Base-by-base conservation (phyloP, 2,888 invertebrate genomes). In the Limnephilus marmoratus region DNA sequence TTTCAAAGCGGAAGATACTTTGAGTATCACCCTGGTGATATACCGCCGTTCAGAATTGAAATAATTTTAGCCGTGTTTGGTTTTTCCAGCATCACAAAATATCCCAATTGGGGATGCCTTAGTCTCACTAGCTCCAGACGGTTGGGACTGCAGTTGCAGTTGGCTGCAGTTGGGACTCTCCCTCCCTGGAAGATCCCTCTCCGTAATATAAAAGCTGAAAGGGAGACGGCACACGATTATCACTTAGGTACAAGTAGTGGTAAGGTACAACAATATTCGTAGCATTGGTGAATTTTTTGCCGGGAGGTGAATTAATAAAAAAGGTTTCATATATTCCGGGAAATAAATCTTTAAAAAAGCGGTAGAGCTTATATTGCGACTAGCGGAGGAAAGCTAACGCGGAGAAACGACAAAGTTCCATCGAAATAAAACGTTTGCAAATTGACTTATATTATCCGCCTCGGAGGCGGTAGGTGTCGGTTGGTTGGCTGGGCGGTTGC, bases 371-470 rank as follows among this genome's bases (percentile, higher is more conserved):
- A 87, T 53, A 87, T 53, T 18, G 31, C 53, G 87, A 31, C 34
- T 53, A 9, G 53, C 31, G 87, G 68, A 37, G 31, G 86, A 53
- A 87, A 87, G 87, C 87, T 87, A 53, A 53, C 81, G 90, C 80
- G 18, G 68, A 31, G 83, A 34, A 53, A 92, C 90, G 92, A 92
- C 92, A 91, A 92, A 92, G 83, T 89, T 90, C 45, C 92, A 91
- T 90, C 91, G 92, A 81, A 91, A 85, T 91, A 91, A 89, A 92
- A 90, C 90, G 91, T 88, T 89, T 37, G 93, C 90, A 93, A 93
- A 93, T 93, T 93, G 93, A 93, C 93, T 93, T 93, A 93, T 92
- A 93, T 93, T 93, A 93, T 93, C 92, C 93, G 91, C 92, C 68
- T 81, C 91, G 80, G 41, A 45, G 86, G 24, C 53, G 80, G 90